phyloP scores from a whole-genome alignment of 2,888 invertebrate species.

The Athalia cordata region DNA sequence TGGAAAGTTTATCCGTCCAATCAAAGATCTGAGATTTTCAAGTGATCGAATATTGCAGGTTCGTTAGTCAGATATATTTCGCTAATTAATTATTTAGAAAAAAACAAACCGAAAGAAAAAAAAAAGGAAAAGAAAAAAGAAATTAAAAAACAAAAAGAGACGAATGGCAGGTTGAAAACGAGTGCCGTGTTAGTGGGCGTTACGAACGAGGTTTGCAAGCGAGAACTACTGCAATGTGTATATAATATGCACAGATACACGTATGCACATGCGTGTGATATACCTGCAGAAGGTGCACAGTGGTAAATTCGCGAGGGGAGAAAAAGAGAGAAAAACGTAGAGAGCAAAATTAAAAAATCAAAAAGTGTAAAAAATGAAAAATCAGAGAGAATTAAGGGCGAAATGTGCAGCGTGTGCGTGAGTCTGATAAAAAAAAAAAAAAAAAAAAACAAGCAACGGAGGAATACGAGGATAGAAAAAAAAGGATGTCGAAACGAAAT shows the following conservation, averaged over 20 bases:
- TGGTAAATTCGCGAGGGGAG: neutral
- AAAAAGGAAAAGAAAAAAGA: neutral
- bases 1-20: slow-evolving; percentile 17
- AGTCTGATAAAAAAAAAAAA: neutral
- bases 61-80: slow-evolving; percentile 34
- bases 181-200: slow-evolving; percentile 3
- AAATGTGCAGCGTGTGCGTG: neutral
- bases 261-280: neutral
- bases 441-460: neutral
- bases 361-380: neutral
- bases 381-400: neutral
- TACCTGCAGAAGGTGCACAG: no score
- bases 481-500: slow-evolving; percentile 6
- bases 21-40: slow-evolving; percentile 30
- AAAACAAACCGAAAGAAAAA: neutral
- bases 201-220: neutral
- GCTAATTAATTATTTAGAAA: slow-evolving; percentile 33
- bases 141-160: neutral
- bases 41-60: slow-evolving; percentile 23
- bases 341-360: neutral
- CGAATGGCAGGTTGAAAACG: neutral
- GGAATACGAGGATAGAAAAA: neutral
- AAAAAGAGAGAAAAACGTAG: neutral
- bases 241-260: neutral
- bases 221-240: neutral